Evolutionary conservation across 2,797 vertebrate genomes (phyloP), one percentile per base, ranked within the genome.

Genomic region (Anabacerthia variegaticeps): DNA sequence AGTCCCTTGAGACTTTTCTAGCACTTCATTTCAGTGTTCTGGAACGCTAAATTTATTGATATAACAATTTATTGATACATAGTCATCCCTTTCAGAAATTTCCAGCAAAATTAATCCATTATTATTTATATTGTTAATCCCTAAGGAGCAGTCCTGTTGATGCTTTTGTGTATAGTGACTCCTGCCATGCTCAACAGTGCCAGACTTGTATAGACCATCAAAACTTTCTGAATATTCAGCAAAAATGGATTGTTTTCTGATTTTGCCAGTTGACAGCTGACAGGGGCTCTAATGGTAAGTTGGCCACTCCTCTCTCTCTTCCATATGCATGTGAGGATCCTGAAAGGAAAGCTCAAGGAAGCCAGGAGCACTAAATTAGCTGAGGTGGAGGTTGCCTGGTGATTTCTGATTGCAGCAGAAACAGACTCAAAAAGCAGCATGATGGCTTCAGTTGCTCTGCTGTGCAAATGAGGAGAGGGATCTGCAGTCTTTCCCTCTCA

Each of bases 11-110:
- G 76, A 63, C 68, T 94, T 93, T 88, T 94, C 43, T 54, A 88
- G 61, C 65, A 81, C 65, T 95, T 91, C n/a, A 62, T 96, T 95
- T 89, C 74, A 75, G 91, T 85, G 41, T 92, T 88, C 82, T 93
- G 89, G 85, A 39, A 15, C 5, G 14, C 39, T 15, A 39, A 39
- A 39, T 39, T 39, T 39, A 39, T 39, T 15, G 14, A 13, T 39
- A 39, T 39, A 94, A 96, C 72, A 89, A 73, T 62, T 92, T 84
- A 86, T 78, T 88, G 79, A 93, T 91, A 78, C 43, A 62, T 11
- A 91, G 54, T 89, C 81, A 85, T 69, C n/a, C 26, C 30, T 89
- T 77, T 85, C 78, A 83, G 82, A 96, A 92, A 88, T 88, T 92
- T 86, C 58, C 73, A 88, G 58, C 93, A 72, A 86, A 85, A 89